These are phyloP conservation scores for Agonopterix heracliana DNA, from an alignment of 2,888 invertebrate species.

Conservation along the genomic window DNA sequence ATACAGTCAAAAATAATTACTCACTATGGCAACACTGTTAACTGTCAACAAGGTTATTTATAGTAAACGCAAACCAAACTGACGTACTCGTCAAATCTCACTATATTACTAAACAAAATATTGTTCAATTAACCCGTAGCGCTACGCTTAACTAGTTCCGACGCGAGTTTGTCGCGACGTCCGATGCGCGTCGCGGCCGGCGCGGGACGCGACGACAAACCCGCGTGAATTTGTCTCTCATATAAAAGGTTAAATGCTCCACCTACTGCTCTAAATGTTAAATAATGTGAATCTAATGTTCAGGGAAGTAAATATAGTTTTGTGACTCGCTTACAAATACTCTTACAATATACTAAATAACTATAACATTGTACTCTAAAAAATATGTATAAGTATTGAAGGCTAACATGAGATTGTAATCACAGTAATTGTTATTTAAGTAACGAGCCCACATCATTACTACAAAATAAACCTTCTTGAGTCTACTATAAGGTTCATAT, in stretches of 20 bases:
- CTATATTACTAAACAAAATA: constrained; percentile 26
- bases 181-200: constrained; percentile 20
- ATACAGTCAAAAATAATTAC: constrained; percentile 68
- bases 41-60: constrained; percentile 66
- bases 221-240: constrained; percentile 46
- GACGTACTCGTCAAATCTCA: constrained; percentile 50
- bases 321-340: constrained; percentile 70
- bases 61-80: constrained; percentile 57
- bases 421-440: constrained; percentile 74
- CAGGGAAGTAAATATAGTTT: constrained; percentile 72
- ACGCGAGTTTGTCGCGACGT: not conserved
- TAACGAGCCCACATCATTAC: constrained; percentile 72
- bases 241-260: constrained; percentile 70
- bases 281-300: constrained; percentile 65
- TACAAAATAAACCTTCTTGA: constrained; percentile 57
- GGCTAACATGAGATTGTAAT: constrained; percentile 75
- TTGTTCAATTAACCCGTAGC: constrained; percentile 42
- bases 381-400: constrained; percentile 77
- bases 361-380: constrained; percentile 77
- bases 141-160: constrained; percentile 8
- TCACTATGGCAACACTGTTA: constrained; percentile 73
- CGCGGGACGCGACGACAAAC: constrained; percentile 35
- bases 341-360: constrained; percentile 71
- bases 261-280: constrained; percentile 68
- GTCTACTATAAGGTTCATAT: constrained; percentile 25